Evolutionary conservation across 2,888 invertebrate genomes (phyloP).

Genomic region (Acronicta aceris): DNA sequence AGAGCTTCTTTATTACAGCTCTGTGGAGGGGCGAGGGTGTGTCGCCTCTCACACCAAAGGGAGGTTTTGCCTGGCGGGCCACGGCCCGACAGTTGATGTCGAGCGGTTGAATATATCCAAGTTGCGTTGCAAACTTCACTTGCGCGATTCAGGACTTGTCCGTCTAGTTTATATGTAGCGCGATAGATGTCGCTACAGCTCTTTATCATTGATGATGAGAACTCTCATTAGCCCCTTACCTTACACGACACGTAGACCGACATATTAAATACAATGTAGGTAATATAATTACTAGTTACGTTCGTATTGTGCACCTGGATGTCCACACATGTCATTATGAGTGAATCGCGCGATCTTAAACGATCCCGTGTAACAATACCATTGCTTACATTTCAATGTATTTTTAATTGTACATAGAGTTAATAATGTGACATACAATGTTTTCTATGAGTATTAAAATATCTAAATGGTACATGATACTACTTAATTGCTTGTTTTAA

Average conservation of each 20-base stretch:
- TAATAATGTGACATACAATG: slow-evolving; percentile 19
- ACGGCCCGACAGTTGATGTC: no score
- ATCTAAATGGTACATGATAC: slow-evolving; percentile 4
- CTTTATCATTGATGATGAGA: no score
- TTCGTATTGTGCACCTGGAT: slow-evolving; percentile 5
- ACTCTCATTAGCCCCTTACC: slow-evolving; percentile 24
- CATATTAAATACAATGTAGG: slow-evolving; percentile 35
- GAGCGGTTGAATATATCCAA: no score
- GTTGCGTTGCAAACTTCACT: no score
- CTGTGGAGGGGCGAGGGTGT: no score
- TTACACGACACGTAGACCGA: slow-evolving; percentile 13
- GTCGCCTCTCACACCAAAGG: no score
- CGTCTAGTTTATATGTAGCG: no score
- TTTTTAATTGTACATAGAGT: slow-evolving; percentile 26
- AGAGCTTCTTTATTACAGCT: no score
- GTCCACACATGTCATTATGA: slow-evolving; percentile 23
- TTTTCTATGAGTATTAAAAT: slow-evolving; percentile 22
- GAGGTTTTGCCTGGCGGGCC: no score
- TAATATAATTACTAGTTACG: slow-evolving; percentile 35
- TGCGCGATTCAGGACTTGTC: no score
- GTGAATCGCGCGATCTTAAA: slow-evolving; percentile 33
- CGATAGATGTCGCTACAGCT: no score
- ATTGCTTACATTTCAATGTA: slow-evolving; percentile 27
- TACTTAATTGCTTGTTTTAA: slow-evolving; percentile 21
- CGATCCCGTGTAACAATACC: slow-evolving; percentile 13